Evolutionary conservation across 2,888 invertebrate genomes (phyloP), one percentile per base, ranked within the genome.

Genomic region (Meteorus colon): DNA sequence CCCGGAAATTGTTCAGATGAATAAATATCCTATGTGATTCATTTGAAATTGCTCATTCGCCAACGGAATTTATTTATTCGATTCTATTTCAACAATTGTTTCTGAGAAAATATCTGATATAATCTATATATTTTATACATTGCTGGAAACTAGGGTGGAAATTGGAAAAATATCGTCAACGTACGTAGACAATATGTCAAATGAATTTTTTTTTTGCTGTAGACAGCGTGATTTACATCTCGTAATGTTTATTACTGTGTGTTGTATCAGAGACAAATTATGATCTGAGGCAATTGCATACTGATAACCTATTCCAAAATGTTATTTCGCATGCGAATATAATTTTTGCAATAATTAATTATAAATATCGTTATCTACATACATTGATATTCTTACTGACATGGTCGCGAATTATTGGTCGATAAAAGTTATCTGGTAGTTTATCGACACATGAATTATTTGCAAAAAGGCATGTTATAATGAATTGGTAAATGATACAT

Each of bases 1-100:
- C 79, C 80, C 80, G 82, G 80, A 83, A 83, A 82, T 77, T 75
- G 75, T 29, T 41, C 12, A 12, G 8, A 68, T 27, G 63, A 73
- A 76, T 37, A 69, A 73, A 78, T 67, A 67, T 60, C 75, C 75
- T 75, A 72, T 31, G 76, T 69, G 69, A 76, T 55, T 75, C 66
- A 29, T 66, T 59, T 45, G 67, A 76, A 78, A 79, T 74, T 31
- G 65, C 37, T 68, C 37, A 69, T 69, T 63, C 27, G 51, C 45
- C 14, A 27, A 68, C 69, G 60, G 74, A 69, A 45, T 27, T 65
- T 55, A 69, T 74, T 48, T 41, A 71, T 31, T 19, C 10, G 19
- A 8, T 5, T 3, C 16, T 45, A n/a, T n/a, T 62, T 5, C 34
- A n/a, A 51, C 37, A 75, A 69, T 77, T 75, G 70, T 63, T 14